Base-by-base conservation (phyloP, 2,888 invertebrate genomes). In the Andrena trimmerana region DNA sequence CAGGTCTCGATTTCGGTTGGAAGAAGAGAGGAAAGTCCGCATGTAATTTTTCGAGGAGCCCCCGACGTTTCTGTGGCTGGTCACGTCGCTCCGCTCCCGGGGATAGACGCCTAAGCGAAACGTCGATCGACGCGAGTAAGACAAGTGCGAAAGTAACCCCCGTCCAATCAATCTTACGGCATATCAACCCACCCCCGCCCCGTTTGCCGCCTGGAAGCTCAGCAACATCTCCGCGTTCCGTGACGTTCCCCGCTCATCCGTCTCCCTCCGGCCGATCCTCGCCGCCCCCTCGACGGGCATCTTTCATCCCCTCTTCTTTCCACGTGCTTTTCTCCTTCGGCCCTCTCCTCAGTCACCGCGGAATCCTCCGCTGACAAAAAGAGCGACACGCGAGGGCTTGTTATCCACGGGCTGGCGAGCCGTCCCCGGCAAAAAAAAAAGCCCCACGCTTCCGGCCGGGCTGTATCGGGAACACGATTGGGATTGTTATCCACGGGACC, bases 91-190 rank as follows among this genome's bases (percentile, higher is more conserved):
- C 10, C 65, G 63, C 6, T 10, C 24, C 42, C n/a, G 6, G n/a
- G 71, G 75, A 68, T 71, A 81, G 75, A 81, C 78, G 84, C 78
- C 83, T 86, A 85, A 89, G 73, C 89, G 86, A 81, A 87, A 86
- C 76, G 88, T 89, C 88, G 89, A 89, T 89, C 81, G 87, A 71
- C 79, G 81, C 79, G 86, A 89, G 89, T 86, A 89, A 89, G 90
- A 89, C 89, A 90, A 89, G 89, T 90, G 88, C 89, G 90, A 89
- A 90, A 89, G 86, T 90, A 90, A 89, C 86, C 83, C 88, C 81
- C 60, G 73, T 69, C 88, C 88, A 83, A 90, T 89, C 89, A 86
- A 89, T 89, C 89, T 90, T 89, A 69, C 70, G 74, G 73, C 81
- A 75, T 89, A 90, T 88, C 88, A 81, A 80, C 36, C 81, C 57